Base-by-base conservation (phyloP, 2,113 vertebrate species). In the Toxostoma redivivum region DNA sequence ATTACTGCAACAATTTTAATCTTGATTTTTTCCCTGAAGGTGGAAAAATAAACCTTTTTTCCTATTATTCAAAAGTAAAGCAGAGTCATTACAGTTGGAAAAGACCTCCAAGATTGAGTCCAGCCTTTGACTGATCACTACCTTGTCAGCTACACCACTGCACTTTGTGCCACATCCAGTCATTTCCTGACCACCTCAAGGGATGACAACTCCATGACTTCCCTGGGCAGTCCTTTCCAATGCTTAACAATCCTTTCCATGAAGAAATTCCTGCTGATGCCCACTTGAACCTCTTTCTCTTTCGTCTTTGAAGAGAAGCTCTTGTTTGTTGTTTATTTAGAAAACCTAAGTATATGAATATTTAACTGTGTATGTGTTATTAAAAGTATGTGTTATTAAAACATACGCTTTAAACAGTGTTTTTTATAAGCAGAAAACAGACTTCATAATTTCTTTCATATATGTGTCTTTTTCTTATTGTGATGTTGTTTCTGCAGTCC, bases 111-210 rank as follows among this genome's bases (percentile, higher is more conserved):
- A 16, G 37, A 19, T 3, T 21, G 21, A 35, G 30, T 71, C 8
- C 6, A 48, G 8, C 25, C 21, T 71, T 40, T 80, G 21, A 19
- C 3, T 0, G 1, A 14, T 66, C 1, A 2, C 9, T 15, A 4
- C 45, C 14, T 45, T 66, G 33, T 74, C 37, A 60, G 28, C 24
- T 47, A 6, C 12, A 22, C 7, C 19, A 14, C 38, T 45, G 33
- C 33, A 48, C 35, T 31, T 4, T 21, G 14, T n/a, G 12, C 45
- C 19, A n/a, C 16, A 38, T 60, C 23, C 15, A 15, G 9, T 17
- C 7, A 16, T 45, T 81, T 45, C 27, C 28, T 69, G 18, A 23
- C 30, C 45, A 37, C 10, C 10, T 45, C 9, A 6, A 38, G 44
- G 28, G 7, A 5, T 51, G 23, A 31, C 24, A 20, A 8, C 16